Conservation (phyloP, 2,797 vertebrate genomes). For the Hybognathus amarus region DNA sequence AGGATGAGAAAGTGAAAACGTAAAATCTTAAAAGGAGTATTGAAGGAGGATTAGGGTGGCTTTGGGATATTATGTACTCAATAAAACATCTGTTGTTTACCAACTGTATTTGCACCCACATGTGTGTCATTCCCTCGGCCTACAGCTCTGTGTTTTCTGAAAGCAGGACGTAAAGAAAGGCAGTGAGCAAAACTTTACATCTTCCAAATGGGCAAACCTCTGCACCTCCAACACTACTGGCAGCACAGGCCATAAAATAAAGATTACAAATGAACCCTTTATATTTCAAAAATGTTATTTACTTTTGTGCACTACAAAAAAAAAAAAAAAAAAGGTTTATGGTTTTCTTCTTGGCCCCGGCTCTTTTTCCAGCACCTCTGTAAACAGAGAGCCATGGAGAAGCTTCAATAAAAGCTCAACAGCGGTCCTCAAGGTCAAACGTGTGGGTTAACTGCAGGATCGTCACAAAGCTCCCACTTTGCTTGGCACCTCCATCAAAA, state of each 20-base stretch:
- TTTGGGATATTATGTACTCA: neutral
- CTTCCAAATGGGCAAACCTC: conserved; percentile 2
- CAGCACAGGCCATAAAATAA: neutral
- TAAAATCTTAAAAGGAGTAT: no score
- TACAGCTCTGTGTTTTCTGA: conserved; percentile 20
- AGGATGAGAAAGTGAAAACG: neutral
- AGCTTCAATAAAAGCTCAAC: conserved; percentile 40
- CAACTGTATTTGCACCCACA: conserved; percentile 4
- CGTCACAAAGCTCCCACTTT: conserved; percentile 28
- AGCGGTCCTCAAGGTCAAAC: conserved; percentile 19
- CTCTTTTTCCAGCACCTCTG: conserved; percentile 27
- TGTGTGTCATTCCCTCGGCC: neutral
- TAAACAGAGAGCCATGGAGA: conserved; percentile 11
- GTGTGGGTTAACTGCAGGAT: conserved; percentile 14
- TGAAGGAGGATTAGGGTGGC: neutral
- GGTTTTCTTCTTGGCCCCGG: conserved; percentile 18
- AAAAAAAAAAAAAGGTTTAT: neutral
- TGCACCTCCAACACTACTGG: conserved; percentile 11
- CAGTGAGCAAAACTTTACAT: neutral
- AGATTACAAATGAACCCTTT: conserved; percentile 3
- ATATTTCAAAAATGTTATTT: neutral
- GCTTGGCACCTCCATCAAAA: conserved; percentile 2
- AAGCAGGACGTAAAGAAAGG: conserved; percentile 17
- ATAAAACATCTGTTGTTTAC: conserved; percentile 19
- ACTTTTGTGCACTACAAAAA: neutral